Percentiles rank a stretch among this genome's conserved stretches.
Conservation (phyloP, 2,888 invertebrate species). For the Agrotis segetum region DNA sequence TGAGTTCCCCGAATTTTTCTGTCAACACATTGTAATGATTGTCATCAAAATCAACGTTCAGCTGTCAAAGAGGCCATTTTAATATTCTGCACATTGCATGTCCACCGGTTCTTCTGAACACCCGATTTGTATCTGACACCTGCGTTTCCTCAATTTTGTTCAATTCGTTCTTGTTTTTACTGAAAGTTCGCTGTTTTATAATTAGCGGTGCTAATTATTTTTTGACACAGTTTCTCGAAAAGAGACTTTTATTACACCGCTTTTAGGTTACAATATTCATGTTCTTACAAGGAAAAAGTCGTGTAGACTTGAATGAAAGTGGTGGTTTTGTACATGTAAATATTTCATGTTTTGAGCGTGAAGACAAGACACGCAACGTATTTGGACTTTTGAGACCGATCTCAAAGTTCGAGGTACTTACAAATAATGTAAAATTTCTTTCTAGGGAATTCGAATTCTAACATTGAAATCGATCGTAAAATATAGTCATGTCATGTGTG, state of each 20-base stretch:
- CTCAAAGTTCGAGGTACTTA: no score
- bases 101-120: constrained; percentile 30
- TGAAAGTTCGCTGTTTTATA: constrained; percentile 26
- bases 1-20: constrained; percentile 20
- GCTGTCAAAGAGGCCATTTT: constrained; percentile 40
- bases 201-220: constrained; percentile 33
- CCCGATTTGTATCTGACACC: constrained; percentile 48
- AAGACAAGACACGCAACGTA: neutral
- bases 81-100: constrained; percentile 46
- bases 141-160: constrained; percentile 46
- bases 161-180: constrained; percentile 25
- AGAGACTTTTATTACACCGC: constrained; percentile 3
- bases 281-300: constrained; percentile 22
- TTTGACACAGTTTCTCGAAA: constrained; percentile 5
- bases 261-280: neutral
- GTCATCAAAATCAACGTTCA: constrained; percentile 32
- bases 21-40: constrained; percentile 18
- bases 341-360: neutral
- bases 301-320: constrained; percentile 12
- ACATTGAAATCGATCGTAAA: neutral
- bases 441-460: neutral
- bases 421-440: no score
- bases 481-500: neutral
- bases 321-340: neutral
- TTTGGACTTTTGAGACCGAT: neutral